A percentile compares a stretch with the other conserved stretches of the same genome.
These are phyloP conservation scores for Pyrocephalus nanus DNA, from an alignment of 2,797 vertebrate species.

Conservation along the genomic window DNA sequence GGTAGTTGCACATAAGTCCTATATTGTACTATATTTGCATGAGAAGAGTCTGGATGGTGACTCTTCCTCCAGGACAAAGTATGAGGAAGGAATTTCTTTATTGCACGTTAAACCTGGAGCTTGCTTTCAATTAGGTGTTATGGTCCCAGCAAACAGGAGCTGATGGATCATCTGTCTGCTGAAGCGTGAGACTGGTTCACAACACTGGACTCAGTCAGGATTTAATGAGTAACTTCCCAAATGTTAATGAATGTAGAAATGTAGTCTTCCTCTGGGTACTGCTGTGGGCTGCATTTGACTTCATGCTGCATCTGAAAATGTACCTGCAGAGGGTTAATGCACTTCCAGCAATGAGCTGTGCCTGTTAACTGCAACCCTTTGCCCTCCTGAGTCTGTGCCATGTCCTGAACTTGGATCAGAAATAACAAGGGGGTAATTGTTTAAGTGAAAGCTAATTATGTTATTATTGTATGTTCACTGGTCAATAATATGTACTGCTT, in stretches of 20 bases:
- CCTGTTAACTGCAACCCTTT: background rate
- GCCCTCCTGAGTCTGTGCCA: background rate
- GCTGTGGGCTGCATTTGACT: background rate
- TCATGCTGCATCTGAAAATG: background rate
- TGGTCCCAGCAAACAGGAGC: background rate
- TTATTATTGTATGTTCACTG: background rate
- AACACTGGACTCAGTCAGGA: background rate
- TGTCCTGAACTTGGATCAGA: conserved; percentile 20
- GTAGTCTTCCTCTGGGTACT: background rate
- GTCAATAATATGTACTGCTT: background rate
- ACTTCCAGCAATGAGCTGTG: background rate
- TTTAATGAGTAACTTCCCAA: conserved; percentile 22
- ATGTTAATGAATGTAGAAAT: conserved; percentile 2
- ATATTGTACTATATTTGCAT: background rate
- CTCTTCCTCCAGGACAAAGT: background rate
- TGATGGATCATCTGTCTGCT: background rate
- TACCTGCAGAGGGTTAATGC: background rate
- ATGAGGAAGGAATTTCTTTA: background rate
- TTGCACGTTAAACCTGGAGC: background rate
- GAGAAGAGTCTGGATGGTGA: background rate
- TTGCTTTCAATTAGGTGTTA: background rate
- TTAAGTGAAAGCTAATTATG: conserved; percentile 31
- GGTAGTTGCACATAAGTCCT: rapidly evolving
- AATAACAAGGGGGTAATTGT: conserved; percentile 9
- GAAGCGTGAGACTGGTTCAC: background rate